phyloP scores from a whole-genome alignment of 2,797 vertebrate species.

The Enteromius mattozi region DNA sequence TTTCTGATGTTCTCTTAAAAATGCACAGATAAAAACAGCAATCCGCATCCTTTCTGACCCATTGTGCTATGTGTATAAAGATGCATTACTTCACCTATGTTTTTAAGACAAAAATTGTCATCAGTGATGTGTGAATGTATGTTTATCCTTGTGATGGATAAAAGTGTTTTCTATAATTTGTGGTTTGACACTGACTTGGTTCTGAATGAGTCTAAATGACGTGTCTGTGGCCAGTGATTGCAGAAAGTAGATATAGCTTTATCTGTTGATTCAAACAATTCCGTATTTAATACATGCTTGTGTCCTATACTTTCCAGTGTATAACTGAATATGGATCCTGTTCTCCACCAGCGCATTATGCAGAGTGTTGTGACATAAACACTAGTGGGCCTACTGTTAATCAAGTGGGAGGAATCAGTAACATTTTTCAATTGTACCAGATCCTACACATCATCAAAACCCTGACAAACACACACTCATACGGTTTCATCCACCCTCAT shows the following conservation, averaged over 20 bases:
- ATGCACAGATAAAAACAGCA: not conserved
- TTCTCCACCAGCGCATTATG: conserved; percentile 57
- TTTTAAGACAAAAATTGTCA: not conserved
- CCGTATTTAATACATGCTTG: not conserved
- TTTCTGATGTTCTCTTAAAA: not conserved
- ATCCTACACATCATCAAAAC: conserved; percentile 66
- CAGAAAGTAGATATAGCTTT: not conserved
- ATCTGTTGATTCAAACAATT: not conserved
- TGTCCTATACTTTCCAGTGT: conserved; percentile 7
- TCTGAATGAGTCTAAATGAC: conserved; percentile 6
- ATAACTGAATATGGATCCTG: conserved; percentile 14
- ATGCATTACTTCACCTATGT: not conserved
- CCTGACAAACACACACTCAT: conserved; percentile 39
- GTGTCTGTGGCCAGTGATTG: not conserved
- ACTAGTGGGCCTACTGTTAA: conserved; percentile 70
- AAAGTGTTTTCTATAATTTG: not conserved
- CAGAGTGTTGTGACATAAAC: conserved; percentile 72
- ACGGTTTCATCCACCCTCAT: conserved; percentile 26
- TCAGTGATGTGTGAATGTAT: not conserved
- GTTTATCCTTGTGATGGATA: not conserved
- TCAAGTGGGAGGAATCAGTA: conserved; percentile 77
- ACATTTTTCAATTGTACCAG: conserved; percentile 71
- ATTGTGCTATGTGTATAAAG: not conserved
- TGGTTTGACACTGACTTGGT: not conserved
- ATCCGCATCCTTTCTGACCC: not conserved